Conservation (phyloP, 2,888 invertebrate species). For the Cephus nigrinus region DNA sequence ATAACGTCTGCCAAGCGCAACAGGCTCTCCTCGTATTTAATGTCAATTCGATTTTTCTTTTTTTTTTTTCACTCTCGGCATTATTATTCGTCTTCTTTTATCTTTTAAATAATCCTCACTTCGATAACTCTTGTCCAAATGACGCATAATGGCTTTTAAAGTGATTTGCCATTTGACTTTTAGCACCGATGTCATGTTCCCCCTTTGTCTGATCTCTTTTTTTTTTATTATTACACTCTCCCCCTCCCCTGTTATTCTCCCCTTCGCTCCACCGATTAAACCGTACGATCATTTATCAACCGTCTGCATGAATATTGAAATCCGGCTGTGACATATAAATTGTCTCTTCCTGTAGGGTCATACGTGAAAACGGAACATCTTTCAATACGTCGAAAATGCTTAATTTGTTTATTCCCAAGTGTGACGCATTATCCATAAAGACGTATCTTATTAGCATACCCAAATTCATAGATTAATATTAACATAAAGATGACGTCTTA, state of each 20-base stretch:
- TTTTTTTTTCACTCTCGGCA: background rate
- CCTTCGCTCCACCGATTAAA: background rate
- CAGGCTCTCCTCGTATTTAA: background rate
- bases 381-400: background rate
- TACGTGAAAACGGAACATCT: constrained; percentile 22
- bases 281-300: background rate
- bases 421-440: background rate
- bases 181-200: background rate
- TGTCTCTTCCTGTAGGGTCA: constrained; percentile 37
- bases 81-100: background rate
- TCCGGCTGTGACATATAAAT: constrained; percentile 32
- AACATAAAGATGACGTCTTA: background rate
- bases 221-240: background rate
- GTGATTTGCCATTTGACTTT: no score
- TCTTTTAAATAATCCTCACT: background rate
- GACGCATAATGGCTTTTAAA: no score
- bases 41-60: background rate
- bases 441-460: background rate
- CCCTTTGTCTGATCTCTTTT: background rate
- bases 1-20: background rate
- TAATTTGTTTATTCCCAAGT: background rate
- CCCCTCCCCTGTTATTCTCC: background rate
- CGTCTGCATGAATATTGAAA: background rate
- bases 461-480: background rate
- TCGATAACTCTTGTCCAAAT: background rate